Percentiles rank a stretch among this genome's conserved stretches.
phyloP scores from a whole-genome alignment of 2,797 vertebrate genomes.

The Lepilemur ruficaudatus region DNA sequence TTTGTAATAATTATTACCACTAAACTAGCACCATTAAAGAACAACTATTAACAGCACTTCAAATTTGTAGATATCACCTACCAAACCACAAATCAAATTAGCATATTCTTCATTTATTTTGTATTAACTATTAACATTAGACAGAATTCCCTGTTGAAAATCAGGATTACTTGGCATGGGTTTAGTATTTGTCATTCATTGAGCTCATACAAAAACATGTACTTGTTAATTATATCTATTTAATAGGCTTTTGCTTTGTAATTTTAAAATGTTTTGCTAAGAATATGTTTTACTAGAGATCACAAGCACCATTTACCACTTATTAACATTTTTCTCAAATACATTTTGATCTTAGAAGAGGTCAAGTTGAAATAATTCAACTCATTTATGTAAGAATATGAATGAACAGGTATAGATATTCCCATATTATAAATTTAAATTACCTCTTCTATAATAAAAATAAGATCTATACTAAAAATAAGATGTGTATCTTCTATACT shows the following conservation, averaged over 20 bases:
- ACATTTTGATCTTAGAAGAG: conserved; percentile 37
- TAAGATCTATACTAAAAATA: background rate
- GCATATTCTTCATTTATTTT: conserved; percentile 37
- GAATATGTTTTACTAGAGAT: conserved; percentile 1
- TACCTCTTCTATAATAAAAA: background rate
- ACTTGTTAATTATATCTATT: background rate
- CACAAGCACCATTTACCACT: background rate
- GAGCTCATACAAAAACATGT: background rate
- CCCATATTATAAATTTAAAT: background rate
- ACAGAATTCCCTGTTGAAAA: conserved; percentile 43
- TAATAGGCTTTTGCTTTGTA: background rate
- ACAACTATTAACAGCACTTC: conserved; percentile 3
- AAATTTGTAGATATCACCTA: background rate
- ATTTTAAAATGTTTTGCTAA: conserved; percentile 32
- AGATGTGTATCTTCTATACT: background rate
- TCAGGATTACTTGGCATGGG: background rate
- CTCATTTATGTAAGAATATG: conserved; percentile 8
- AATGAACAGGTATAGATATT: background rate
- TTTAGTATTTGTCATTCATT: background rate
- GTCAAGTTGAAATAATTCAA: conserved; percentile 50
- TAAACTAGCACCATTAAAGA: conserved; percentile 34
- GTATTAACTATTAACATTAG: conserved; percentile 48
- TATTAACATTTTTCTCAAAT: background rate
- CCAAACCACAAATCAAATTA: conserved; percentile 55
- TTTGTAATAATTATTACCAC: conserved; percentile 16